phyloP scores from a whole-genome alignment of 2,113 vertebrate species.

The Orthonyx spaldingii region DNA sequence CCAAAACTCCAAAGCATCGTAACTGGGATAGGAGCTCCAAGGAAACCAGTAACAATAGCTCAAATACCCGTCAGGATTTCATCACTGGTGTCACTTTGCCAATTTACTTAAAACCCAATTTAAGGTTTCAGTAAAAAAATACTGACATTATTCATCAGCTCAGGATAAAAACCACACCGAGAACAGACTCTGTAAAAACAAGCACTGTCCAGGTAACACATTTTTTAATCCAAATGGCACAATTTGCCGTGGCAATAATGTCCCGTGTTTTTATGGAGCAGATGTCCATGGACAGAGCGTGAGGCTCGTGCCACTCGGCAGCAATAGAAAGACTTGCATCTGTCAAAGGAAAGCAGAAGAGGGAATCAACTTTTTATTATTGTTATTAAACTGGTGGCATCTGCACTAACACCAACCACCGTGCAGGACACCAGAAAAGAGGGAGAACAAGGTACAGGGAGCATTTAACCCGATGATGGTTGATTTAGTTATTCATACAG shows the following conservation, averaged over 20 bases:
- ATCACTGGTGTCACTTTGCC: not conserved
- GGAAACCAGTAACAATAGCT: conserved; percentile 34
- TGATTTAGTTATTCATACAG: not conserved
- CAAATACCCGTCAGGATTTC: conserved; percentile 1
- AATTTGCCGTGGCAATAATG: not conserved
- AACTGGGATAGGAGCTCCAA: not conserved
- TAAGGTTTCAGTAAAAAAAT: not conserved
- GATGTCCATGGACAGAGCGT: not conserved
- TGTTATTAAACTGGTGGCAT: not conserved
- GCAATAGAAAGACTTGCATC: conserved; percentile 34
- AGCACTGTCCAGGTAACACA: not conserved
- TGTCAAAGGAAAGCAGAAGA: conserved; percentile 51
- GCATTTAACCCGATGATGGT: not conserved
- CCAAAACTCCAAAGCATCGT: not conserved
- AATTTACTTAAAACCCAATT: not conserved
- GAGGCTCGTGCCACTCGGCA: not conserved
- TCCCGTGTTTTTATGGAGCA: conserved; percentile 30
- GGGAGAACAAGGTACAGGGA: not conserved
- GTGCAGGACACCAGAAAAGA: not conserved
- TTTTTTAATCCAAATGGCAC: not conserved
- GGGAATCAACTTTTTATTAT: conserved; percentile 28
- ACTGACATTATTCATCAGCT: not conserved
- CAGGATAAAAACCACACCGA: not conserved
- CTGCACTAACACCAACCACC: not conserved
- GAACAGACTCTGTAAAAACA: not conserved